Conservation (phyloP, 1,140 invertebrate genomes). For the Marisa cornuarietis region DNA sequence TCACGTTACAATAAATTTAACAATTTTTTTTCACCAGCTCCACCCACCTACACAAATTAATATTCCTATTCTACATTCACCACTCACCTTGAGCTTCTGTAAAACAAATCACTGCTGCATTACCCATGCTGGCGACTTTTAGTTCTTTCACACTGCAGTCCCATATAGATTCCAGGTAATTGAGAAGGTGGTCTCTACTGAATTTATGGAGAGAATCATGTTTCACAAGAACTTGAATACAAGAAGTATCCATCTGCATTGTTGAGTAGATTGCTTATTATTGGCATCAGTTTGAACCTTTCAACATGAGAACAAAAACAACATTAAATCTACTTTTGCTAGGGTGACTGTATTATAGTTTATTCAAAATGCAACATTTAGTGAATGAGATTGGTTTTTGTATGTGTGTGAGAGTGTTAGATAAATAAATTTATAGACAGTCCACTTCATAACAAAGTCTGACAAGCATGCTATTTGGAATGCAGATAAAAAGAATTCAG, state of each 20-base stretch:
- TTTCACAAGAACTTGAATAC: background rate
- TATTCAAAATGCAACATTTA: no score
- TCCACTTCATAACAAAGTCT: no score
- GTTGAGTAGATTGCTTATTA: background rate
- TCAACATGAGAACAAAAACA: background rate
- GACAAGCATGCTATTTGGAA: no score
- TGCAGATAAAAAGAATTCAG: no score
- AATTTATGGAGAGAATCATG: background rate
- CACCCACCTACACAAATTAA: background rate
- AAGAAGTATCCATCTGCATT: background rate
- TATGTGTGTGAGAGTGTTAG: no score
- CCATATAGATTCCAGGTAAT: slow-evolving; percentile 8
- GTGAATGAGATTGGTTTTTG: no score
- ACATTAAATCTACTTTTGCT: background rate
- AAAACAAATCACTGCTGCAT: background rate
- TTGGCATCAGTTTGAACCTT: background rate
- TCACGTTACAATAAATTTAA: background rate
- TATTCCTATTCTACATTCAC: background rate
- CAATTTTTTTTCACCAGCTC: background rate
- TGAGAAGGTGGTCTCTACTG: background rate
- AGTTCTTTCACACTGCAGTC: slow-evolving; percentile 3
- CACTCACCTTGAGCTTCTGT: slow-evolving; percentile 1
- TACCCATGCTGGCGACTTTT: background rate
- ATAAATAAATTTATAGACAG: no score
- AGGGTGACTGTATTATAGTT: no score